phyloP scores from a whole-genome alignment of 2,113 vertebrate species.

The Urocynchramus pylzowi region DNA sequence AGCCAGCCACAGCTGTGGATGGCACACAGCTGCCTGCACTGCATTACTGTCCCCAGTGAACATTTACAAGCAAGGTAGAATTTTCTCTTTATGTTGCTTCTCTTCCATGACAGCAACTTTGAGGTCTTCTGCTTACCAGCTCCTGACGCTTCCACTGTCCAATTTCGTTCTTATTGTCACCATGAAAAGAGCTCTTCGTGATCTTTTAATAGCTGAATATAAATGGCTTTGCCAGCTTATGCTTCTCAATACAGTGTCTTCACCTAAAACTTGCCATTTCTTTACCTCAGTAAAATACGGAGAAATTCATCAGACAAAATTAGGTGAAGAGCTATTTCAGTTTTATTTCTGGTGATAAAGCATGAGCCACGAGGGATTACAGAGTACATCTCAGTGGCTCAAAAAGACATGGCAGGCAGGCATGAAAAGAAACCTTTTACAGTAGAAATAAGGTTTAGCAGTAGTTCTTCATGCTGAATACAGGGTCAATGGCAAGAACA shows the following conservation, averaged over 20 bases:
- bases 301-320: neutral
- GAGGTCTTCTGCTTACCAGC: neutral
- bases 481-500: neutral
- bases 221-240: neutral
- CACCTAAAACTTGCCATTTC: neutral
- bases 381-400: neutral
- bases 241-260: neutral
- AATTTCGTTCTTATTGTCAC: neutral
- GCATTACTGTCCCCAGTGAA: fast-evolving
- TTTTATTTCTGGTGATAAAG: neutral
- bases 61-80: fast-evolving
- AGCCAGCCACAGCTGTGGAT: neutral
- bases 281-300: neutral
- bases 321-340: neutral
- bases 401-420: neutral
- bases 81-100: neutral
- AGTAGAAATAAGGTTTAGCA: neutral
- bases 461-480: neutral
- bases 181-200: neutral
- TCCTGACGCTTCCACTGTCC: neutral
- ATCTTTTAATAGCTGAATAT: neutral
- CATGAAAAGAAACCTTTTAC: neutral
- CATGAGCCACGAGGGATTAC: neutral
- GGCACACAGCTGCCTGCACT: neutral
- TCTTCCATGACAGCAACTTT: neutral